These are phyloP conservation scores for Urocitellus parryii DNA, from an alignment of 2,113 vertebrate genomes.

Conservation along the genomic window DNA sequence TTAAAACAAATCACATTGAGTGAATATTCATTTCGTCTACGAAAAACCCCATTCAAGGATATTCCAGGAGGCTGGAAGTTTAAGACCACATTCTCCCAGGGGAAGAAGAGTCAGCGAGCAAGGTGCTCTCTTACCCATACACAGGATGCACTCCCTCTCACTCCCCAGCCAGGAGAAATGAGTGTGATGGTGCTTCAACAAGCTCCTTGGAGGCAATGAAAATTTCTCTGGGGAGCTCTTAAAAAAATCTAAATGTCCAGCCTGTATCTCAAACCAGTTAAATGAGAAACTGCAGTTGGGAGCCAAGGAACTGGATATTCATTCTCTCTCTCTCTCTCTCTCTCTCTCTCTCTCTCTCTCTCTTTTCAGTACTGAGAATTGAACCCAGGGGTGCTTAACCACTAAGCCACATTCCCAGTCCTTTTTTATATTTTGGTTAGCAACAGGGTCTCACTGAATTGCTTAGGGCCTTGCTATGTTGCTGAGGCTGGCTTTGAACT, in stretches of 20 bases:
- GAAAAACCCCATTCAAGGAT: not conserved
- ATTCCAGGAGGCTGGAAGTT: not conserved
- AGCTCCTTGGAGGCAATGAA: no score
- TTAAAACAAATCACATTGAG: constrained; percentile 52
- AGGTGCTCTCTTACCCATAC: not conserved
- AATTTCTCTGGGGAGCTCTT: not conserved
- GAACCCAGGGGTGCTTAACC: not conserved
- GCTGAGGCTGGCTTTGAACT: no score
- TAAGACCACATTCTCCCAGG: not conserved
- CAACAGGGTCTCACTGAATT: no score
- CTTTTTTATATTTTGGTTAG: no score
- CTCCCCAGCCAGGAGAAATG: not conserved
- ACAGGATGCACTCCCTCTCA: not conserved
- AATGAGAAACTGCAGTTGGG: not conserved
- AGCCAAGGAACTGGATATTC: not conserved
- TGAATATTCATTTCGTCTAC: not conserved
- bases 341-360: no score
- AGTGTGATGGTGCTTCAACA: not conserved
- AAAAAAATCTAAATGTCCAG: not conserved
- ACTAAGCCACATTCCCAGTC: no score
- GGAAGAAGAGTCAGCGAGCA: not conserved
- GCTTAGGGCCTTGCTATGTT: no score
- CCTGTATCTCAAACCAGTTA: not conserved
- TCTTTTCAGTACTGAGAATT: no score
- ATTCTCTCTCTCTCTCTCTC: no score